Evolutionary conservation across 2,797 vertebrate genomes (phyloP), one percentile per base, ranked within the genome.

Genomic region (Cyprinodon diabolis): DNA sequence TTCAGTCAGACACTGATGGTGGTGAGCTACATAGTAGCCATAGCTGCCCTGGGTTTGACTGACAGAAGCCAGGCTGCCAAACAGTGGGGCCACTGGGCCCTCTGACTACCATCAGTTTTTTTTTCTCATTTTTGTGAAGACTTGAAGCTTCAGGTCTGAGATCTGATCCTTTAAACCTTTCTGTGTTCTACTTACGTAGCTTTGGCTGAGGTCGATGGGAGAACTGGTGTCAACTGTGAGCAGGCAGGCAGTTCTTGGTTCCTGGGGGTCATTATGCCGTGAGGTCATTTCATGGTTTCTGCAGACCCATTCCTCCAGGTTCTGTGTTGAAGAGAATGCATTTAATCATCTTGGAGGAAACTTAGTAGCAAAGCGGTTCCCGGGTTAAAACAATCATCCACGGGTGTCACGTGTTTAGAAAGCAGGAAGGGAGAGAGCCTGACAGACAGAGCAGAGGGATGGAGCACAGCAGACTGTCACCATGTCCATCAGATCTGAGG

Each of bases 281-380:
- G 95, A 96, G 1, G 85, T 86, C 75, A 88, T 81, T 76, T 95
- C 93, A 11, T 93, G 85, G 68, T 94, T 90, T 81, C 93, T 90
- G 81, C 93, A 94, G 76, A 91, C 94, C 96, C 96, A 96, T 0
- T 81, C 89, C 70, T 94, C 89, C 0, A 93, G 86, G 80, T 95
- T 95, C 96, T 97, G 69, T 11, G 71, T 52, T 19, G 45, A 60
- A 4, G 23, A 78, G 10, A 6, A 54, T 11, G 23, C 47, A 4
- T n/a, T 58, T 9, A 25, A 25, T 35, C 0, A 37, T 0, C 6
- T 47, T 7, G 21, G 6, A 11, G 23, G 51, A 40, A 55, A 37
- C 25, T 15, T 13, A 35, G 17, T 11, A 30, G 25, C 1, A 11
- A 45, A 14, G 56, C 19, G 1, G 25, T 48, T 13, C 47, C 47